Base-by-base conservation (phyloP, 2,113 vertebrate genomes). In the Rhinopomastus cyanomelas region DNA sequence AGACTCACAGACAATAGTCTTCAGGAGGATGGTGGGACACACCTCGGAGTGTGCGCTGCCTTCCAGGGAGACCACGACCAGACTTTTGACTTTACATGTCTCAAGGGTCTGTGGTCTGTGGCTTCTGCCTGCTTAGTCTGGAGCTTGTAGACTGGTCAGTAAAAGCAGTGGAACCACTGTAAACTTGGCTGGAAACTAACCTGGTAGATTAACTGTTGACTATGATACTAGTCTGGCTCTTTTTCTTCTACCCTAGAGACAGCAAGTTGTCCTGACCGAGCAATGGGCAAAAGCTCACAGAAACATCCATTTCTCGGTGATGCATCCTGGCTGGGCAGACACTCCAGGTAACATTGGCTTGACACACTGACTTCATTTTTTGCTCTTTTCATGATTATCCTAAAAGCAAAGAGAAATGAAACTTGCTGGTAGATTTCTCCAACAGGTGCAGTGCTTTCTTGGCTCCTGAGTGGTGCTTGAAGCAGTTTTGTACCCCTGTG, bases 311-410 rank as follows among this genome's bases (percentile, higher is more conserved):
- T 99, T 98, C 94, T 98, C 98, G 2, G 97, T 94, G 26, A 98
- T 98, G 98, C 98, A 98, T 60, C 98, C 98, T 0, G 98, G 98
- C 94, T 98, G 98, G 98, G 98, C 97, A 6, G 97, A 98, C 94
- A 98, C 98, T 13, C 98, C 98, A 96, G 98, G 98, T 98, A 95
- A 64, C 26, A 49, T 34, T 72, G 75, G 42, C 73, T 34, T 87
- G 65, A 71, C 11, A 18, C 12, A 56, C 42, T n/a, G 9, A 52
- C 34, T 68, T 0, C 8, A 2, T 1, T 26, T 39, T 48, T 56
- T 34, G 39, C 48, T 59, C 37, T 65, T 79, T 76, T 21, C 34
- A 51, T 29, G 23, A 44, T 80, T 77, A 81, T 32, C 32, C 30
- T 89, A 37, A 87, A 74, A 78, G 32, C 48, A 59, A 62, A 66